A percentile compares a stretch with the other conserved stretches of the same genome.
Conservation (phyloP, 2,797 vertebrate species). For the Sebastes steindachneri region DNA sequence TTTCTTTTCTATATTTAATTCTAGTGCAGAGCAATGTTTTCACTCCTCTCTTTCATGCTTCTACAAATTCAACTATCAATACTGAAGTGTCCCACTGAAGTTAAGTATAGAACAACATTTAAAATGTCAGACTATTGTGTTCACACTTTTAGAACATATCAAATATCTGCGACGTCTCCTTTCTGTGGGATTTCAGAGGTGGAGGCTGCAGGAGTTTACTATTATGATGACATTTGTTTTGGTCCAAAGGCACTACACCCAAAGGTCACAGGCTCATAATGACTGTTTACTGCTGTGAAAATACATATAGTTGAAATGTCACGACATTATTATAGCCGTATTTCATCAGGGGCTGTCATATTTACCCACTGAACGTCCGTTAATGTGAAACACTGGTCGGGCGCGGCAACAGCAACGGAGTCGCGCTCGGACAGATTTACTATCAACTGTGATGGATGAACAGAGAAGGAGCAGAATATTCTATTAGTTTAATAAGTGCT, state of each 20-base stretch:
- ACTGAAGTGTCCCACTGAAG: not conserved
- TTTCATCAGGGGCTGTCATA: constrained; percentile 73
- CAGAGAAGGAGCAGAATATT: constrained; percentile 34
- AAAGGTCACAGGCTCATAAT: constrained; percentile 80
- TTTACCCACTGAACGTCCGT: constrained; percentile 58
- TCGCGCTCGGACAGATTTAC: constrained; percentile 50
- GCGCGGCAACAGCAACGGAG: constrained; percentile 5
- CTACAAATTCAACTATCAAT: not conserved
- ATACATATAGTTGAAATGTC: constrained; percentile 80
- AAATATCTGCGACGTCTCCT: constrained; percentile 13
- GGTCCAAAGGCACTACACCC: constrained; percentile 61
- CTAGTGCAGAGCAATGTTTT: not conserved
- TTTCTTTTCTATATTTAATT: constrained; percentile 1
- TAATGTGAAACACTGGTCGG: constrained; percentile 65
- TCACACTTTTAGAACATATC: constrained; percentile 18
- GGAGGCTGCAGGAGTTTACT: constrained; percentile 42
- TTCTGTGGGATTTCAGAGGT: constrained; percentile 23
- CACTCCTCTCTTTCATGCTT: not conserved
- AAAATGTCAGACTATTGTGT: constrained; percentile 37
- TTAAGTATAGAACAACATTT: constrained; percentile 18
- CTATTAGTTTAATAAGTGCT: constrained; percentile 53
- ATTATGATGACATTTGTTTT: constrained; percentile 76
- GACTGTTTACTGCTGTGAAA: constrained; percentile 75
- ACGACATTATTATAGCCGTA: constrained; percentile 75
- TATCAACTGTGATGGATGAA: constrained; percentile 55